phyloP scores from a whole-genome alignment of 2,888 invertebrate genomes.

The Odontocerum albicorne region DNA sequence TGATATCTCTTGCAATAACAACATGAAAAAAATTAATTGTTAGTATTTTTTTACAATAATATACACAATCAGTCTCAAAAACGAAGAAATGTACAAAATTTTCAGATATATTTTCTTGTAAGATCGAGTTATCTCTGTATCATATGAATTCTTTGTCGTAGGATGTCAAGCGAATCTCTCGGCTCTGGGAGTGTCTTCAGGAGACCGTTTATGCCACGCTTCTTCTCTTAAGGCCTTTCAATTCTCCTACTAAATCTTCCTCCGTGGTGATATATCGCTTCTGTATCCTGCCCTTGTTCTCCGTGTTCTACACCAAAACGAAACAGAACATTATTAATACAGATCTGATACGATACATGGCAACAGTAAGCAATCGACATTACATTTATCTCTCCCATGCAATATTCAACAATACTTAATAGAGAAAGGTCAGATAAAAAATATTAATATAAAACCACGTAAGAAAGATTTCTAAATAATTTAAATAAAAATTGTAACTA shows the following conservation, averaged over 20 bases:
- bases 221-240: constrained; percentile 65
- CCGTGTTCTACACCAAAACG: constrained; percentile 49
- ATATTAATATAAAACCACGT: too few species aligned
- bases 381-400: too few species aligned
- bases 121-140: constrained; percentile 3
- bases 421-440: too few species aligned
- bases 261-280: constrained; percentile 67
- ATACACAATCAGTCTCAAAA: constrained; percentile 38
- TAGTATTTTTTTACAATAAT: constrained; percentile 34
- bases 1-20: constrained; percentile 2
- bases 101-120: constrained; percentile 30
- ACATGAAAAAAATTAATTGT: constrained; percentile 12
- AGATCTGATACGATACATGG: too few species aligned
- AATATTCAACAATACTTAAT: too few species aligned
- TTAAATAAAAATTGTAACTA: too few species aligned
- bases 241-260: constrained; percentile 63
- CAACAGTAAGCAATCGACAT: too few species aligned
- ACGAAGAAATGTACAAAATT: constrained; percentile 36
- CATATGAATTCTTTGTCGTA: neutral
- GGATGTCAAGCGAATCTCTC: constrained; percentile 3
- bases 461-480: too few species aligned
- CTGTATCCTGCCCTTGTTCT: constrained; percentile 52
- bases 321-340: too few species aligned
- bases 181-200: neutral
- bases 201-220: constrained; percentile 53